These are phyloP conservation scores for Zhengitettix transpicula DNA, from an alignment of 2,888 invertebrate genomes.

Conservation along the genomic window DNA sequence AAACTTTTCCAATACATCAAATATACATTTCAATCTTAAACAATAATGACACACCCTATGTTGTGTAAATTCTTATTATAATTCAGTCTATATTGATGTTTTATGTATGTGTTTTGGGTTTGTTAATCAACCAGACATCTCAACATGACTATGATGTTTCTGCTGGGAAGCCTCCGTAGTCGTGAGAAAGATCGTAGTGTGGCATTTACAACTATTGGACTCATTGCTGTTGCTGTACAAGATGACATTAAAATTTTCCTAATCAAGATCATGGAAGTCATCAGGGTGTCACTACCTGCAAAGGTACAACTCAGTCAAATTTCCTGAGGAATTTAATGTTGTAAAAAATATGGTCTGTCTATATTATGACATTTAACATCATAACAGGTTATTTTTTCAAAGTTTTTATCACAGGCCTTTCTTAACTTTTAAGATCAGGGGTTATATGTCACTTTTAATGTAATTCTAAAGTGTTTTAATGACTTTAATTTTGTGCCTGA, in stretches of 20 bases:
- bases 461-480: too few relatives aligned
- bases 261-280: conserved; percentile 69
- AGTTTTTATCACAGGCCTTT: too few relatives aligned
- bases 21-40: too few relatives aligned
- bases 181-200: conserved; percentile 72
- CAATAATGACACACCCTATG: neutral
- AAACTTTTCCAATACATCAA: too few relatives aligned
- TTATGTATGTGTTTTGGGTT: neutral
- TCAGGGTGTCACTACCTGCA: conserved; percentile 58
- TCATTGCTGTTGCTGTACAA: conserved; percentile 78
- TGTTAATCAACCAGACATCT: conserved; percentile 35
- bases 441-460: too few relatives aligned
- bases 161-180: conserved; percentile 57
- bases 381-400: neutral
- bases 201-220: conserved; percentile 80
- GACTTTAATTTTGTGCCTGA: too few relatives aligned
- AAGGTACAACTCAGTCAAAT: conserved; percentile 16
- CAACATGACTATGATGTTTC: conserved; percentile 55
- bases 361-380: neutral
- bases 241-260: conserved; percentile 64
- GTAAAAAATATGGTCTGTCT: neutral
- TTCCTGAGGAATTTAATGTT: neutral
- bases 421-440: too few relatives aligned
- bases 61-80: neutral
- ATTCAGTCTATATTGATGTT: conserved; percentile 1